These are phyloP conservation scores for Hycleus cichorii DNA, from an alignment of 1,140 invertebrate genomes.

Conservation along the genomic window DNA sequence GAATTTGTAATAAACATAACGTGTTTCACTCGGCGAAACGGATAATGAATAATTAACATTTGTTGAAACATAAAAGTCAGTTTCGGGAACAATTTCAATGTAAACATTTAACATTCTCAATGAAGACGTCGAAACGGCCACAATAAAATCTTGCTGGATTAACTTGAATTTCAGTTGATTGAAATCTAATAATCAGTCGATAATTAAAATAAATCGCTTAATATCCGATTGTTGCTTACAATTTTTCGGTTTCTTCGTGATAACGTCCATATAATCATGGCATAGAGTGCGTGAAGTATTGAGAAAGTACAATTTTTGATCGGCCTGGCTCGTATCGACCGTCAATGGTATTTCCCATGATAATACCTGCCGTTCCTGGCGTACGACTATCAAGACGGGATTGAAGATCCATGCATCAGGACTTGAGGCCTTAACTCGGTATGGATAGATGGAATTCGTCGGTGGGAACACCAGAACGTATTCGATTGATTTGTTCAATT, in stretches of 20 bases:
- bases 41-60: slow-evolving; percentile 36
- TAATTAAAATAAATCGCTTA: not conserved
- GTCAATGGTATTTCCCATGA: slow-evolving; percentile 62
- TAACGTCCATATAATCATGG: slow-evolving; percentile 43
- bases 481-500: not conserved
- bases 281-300: slow-evolving; percentile 59
- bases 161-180: slow-evolving; percentile 2
- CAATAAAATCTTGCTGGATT: slow-evolving; percentile 42
- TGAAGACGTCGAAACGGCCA: slow-evolving; percentile 56
- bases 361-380: slow-evolving; percentile 44
- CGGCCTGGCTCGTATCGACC: slow-evolving; percentile 41
- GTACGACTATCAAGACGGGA: slow-evolving; percentile 34
- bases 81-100: slow-evolving; percentile 46
- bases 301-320: slow-evolving; percentile 44
- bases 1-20: slow-evolving; percentile 34
- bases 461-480: slow-evolving; percentile 6
- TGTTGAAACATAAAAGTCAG: slow-evolving; percentile 51
- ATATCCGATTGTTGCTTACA: not conserved
- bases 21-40: slow-evolving; percentile 45
- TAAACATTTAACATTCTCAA: slow-evolving; percentile 43
- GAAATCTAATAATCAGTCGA: slow-evolving; percentile 5
- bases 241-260: slow-evolving; percentile 13
- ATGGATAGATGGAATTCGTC: slow-evolving; percentile 22
- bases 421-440: slow-evolving; percentile 27
- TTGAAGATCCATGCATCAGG: slow-evolving; percentile 1